These are phyloP conservation scores for Motacilla alba DNA, from an alignment of 2,113 vertebrate genomes.

Conservation along the genomic window DNA sequence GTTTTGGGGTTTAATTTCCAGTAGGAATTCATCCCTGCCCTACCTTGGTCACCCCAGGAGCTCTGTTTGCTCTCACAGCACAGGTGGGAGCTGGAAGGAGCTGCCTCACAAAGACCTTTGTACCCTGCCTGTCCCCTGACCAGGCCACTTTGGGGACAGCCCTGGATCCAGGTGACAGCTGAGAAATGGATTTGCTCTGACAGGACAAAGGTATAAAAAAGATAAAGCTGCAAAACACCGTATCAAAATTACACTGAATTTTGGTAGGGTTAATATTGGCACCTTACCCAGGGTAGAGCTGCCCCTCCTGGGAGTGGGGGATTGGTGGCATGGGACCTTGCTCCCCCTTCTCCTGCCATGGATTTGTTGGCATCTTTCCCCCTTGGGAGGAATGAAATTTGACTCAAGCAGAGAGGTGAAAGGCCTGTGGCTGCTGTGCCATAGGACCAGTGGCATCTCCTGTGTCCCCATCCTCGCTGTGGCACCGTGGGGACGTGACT, in stretches of 20 bases:
- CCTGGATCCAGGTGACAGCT: fast-evolving
- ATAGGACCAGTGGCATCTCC: no score
- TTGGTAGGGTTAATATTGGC: not conserved
- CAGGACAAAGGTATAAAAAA: not conserved
- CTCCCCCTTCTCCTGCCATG: not conserved
- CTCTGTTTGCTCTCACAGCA: not conserved
- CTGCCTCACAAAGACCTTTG: not conserved
- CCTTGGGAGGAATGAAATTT: not conserved
- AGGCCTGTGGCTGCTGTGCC: not conserved
- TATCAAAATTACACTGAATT: not conserved
- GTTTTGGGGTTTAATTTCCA: not conserved
- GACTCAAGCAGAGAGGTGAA: not conserved
- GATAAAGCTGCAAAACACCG: not conserved
- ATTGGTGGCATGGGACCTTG: fast-evolving
- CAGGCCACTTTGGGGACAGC: not conserved
- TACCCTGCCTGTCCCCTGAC: not conserved
- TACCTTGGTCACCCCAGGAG: not conserved
- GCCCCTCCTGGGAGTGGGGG: not conserved
- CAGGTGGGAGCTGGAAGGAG: not conserved
- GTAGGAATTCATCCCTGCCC: not conserved
- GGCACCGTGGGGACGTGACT: fast-evolving
- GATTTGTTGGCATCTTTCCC: not conserved
- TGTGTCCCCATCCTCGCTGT: not conserved
- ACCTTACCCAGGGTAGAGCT: not conserved
- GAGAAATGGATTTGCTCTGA: not conserved